Percentiles rank a stretch among this genome's conserved stretches.
Evolutionary conservation across 2,888 invertebrate genomes (phyloP).

Genomic region (Drosophila robusta): DNA sequence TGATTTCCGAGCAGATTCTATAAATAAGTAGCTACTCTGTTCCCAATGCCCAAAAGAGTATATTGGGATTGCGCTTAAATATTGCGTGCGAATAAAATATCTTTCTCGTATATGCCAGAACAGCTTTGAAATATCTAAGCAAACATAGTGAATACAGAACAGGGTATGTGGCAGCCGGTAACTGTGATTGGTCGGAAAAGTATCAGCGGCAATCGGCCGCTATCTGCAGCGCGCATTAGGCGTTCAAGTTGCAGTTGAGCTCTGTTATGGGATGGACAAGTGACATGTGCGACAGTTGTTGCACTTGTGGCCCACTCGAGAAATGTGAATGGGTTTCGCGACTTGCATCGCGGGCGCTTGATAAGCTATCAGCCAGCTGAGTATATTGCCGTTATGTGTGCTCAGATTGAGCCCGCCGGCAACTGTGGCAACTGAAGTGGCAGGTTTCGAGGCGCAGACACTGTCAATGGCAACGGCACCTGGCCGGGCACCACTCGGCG

Average conservation of each 20-base stretch:
- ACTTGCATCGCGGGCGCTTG: not conserved
- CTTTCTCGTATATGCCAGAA: too few species aligned
- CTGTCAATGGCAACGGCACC: constrained; percentile 43
- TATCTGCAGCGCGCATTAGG: constrained; percentile 5
- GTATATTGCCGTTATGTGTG: not conserved
- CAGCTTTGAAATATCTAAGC: too few species aligned
- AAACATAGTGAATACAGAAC: too few species aligned
- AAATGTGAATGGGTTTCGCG: constrained; percentile 1
- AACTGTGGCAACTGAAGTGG: constrained; percentile 23
- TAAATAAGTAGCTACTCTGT: not conserved
- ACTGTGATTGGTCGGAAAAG: too few species aligned
- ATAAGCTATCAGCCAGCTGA: constrained; percentile 20
- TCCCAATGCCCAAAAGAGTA: not conserved
- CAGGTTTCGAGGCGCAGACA: constrained; percentile 8
- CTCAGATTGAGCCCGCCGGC: not conserved
- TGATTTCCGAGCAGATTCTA: not conserved
- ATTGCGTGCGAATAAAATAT: too few species aligned
- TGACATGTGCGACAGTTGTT: not conserved
- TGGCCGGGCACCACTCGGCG: constrained; percentile 52
- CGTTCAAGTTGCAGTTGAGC: constrained; percentile 36
- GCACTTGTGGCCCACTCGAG: not conserved
- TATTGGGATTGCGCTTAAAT: not conserved
- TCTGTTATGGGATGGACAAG: constrained; percentile 8
- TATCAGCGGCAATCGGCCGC: not conserved
- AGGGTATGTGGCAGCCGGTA: not conserved